These are phyloP conservation scores for Pocota personata DNA, from an alignment of 2,888 invertebrate genomes.

Conservation along the genomic window DNA sequence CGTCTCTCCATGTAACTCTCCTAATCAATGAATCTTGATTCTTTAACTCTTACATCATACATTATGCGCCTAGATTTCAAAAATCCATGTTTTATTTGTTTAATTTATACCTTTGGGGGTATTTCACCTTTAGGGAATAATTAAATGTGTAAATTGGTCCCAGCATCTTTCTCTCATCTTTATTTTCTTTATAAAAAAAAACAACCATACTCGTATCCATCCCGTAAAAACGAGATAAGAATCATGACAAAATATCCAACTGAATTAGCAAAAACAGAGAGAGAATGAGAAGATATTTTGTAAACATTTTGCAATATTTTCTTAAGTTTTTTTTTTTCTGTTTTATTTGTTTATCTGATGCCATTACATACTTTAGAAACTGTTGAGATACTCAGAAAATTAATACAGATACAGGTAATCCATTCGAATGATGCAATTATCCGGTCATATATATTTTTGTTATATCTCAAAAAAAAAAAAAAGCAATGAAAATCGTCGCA, in stretches of 20 bases:
- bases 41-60: slow-evolving; percentile 42
- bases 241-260: not conserved
- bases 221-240: not conserved
- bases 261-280: not conserved
- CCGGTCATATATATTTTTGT: not conserved
- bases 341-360: slow-evolving; percentile 27
- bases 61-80: not conserved
- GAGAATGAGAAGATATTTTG: not conserved
- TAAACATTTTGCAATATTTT: slow-evolving; percentile 37
- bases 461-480: not conserved
- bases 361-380: slow-evolving; percentile 3
- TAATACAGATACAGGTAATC: slow-evolving; percentile 21
- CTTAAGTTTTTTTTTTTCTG: not conserved
- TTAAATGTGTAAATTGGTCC: slow-evolving; percentile 47
- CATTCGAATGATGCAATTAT: slow-evolving; percentile 44
- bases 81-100: slow-evolving; percentile 47
- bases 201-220: not conserved
- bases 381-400: slow-evolving; percentile 3
- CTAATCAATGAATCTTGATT: slow-evolving; percentile 47
- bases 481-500: not conserved
- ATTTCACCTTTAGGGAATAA: slow-evolving; percentile 39
- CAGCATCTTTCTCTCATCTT: not conserved
- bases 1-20: not conserved
- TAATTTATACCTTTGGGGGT: slow-evolving; percentile 28
- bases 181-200: not conserved